Evolutionary conservation across 2,113 vertebrate genomes (phyloP), one percentile per base, ranked within the genome.

Genomic region (Lepus timidus): DNA sequence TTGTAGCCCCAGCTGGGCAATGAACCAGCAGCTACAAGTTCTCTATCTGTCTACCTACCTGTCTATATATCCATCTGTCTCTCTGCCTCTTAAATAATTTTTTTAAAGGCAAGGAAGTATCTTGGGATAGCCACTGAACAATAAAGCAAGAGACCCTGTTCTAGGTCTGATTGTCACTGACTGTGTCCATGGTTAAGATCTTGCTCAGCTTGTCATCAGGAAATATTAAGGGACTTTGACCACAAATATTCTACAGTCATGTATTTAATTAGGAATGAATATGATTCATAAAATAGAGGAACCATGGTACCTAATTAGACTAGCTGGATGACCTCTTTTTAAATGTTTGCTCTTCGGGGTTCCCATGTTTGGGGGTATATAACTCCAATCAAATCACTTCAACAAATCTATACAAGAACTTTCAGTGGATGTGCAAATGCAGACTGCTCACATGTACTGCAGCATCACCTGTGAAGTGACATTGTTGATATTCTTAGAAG

Each of bases 211-310:
- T 68, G 49, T 86, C 33, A 78, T 44, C 70, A n/a, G 27, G 22
- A 19, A 62, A 55, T 58, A 73, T 31, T 88, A 68, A 91, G 64
- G 27, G 55, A 3, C 36, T 78, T 76, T 58, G 16, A 79, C 74
- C 17, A 74, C 51, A 86, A 91, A 91, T 74, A 89, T 79, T 68
- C 65, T 55, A 49, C 29, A 62, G 36, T 71, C n/a, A 80, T 52
- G 65, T 31, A 33, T 61, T 87, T 79, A 86, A 86, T 76, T 79
- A 92, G 62, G 78, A 94, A 62, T 70, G 44, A 85, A 80, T 31
- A 76, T n/a, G 7, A 75, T 51, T 0, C 29, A 49, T 36, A 78
- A 95, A 88, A 65, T 22, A 84, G 61, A 89, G 65, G 67, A 85
- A 25, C 55, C 25, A 64, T 29, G 25, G 22, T 61, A 52, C 65